Evolutionary conservation across 2,888 invertebrate species (phyloP).

Genomic region (Stegana nigrithorax): DNA sequence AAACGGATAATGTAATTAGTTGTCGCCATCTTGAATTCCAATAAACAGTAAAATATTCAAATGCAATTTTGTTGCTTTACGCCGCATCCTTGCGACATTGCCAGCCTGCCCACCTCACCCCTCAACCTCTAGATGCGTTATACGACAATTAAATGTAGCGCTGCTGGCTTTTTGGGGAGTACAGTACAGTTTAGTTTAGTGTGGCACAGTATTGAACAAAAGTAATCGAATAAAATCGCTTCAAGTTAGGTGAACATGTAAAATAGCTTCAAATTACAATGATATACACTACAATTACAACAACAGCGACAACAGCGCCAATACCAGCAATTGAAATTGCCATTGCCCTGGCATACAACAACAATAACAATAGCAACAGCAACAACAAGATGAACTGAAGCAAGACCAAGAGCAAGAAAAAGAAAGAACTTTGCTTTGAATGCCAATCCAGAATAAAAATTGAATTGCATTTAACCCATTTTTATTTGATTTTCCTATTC

Average conservation of each 20-base stretch:
- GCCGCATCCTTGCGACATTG: background rate
- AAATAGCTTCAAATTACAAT: constrained; percentile 46
- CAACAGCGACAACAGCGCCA: background rate
- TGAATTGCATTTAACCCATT: constrained; percentile 3
- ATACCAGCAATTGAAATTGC: background rate
- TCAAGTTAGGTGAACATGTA: constrained; percentile 45
- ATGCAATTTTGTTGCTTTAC: background rate
- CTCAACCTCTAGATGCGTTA: background rate
- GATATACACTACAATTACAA: constrained; percentile 19
- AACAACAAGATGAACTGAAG: constrained; percentile 28
- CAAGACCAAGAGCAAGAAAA: background rate
- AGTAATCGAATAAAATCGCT: constrained; percentile 43
- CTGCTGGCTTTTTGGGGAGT: background rate
- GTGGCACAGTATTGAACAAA: too few relatives aligned
- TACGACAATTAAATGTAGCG: too few relatives aligned
- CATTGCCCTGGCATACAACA: background rate
- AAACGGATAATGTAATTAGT: constrained; percentile 46
- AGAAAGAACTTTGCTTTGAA: background rate
- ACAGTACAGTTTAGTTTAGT: constrained; percentile 24
- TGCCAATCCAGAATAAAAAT: constrained; percentile 5
- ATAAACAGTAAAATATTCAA: constrained; percentile 34
- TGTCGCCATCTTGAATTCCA: constrained; percentile 52
- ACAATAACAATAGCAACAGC: constrained; percentile 20
- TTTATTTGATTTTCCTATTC: background rate
- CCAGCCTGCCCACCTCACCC: background rate